Evolutionary conservation across 2,888 invertebrate species (phyloP).

Genomic region (Macrophya alboannulata): DNA sequence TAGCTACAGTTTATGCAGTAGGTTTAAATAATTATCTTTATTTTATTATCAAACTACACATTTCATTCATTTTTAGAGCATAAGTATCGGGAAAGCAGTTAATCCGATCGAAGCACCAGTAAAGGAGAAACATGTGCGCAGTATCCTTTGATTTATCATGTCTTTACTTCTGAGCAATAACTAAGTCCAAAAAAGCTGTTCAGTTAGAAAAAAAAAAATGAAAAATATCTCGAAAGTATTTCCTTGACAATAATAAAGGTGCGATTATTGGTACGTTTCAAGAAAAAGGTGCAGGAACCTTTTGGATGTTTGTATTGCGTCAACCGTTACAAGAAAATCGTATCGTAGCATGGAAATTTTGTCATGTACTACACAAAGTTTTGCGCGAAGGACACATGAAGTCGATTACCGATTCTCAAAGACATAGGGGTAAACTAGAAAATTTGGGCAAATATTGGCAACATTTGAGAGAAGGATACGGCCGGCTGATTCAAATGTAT

Average conservation of each 20-base stretch:
- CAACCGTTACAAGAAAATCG: slow-evolving; percentile 95
- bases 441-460: slow-evolving; percentile 97
- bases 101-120: slow-evolving; percentile 95
- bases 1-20: not conserved
- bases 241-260: slow-evolving; percentile 79
- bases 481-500: slow-evolving; percentile 94
- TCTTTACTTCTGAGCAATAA: not conserved
- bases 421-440: slow-evolving; percentile 89
- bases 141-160: slow-evolving; percentile 81
- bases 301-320: slow-evolving; percentile 90
- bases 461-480: slow-evolving; percentile 97
- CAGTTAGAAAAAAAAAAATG: not conserved
- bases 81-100: slow-evolving; percentile 96
- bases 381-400: slow-evolving; percentile 96
- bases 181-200: not conserved
- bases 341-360: slow-evolving; percentile 99
- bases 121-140: slow-evolving; percentile 99
- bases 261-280: slow-evolving; percentile 97
- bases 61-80: slow-evolving; percentile 83
- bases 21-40: not conserved
- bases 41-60: not conserved
- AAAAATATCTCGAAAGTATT: slow-evolving; percentile 9
- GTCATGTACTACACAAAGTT: slow-evolving; percentile 98
- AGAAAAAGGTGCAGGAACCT: slow-evolving; percentile 94
- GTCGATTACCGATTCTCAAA: slow-evolving; percentile 92